Base-by-base conservation (phyloP, 2,797 vertebrate species). In the Heliangelus exortis region DNA sequence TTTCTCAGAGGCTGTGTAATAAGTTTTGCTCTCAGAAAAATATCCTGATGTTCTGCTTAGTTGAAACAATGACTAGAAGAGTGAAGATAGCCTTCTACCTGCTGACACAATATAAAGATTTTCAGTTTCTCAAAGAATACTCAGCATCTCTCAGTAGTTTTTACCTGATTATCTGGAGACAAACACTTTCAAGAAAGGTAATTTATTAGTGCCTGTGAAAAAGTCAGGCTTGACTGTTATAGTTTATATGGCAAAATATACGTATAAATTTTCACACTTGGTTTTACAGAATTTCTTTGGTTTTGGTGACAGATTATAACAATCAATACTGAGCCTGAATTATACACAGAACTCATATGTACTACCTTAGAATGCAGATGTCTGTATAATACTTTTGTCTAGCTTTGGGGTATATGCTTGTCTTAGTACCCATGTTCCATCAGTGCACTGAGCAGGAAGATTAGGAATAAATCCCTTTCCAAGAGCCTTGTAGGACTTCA, bases 61-160 rank as follows among this genome's bases (percentile, higher is more conserved):
- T 92, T 82, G 55, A 92, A 93, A 95, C 22, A 72, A 88, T 54
- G 18, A 18, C 47, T 84, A 90, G 92, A 94, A 77, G 55, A 79
- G 43, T 34, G 63, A 92, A 87, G 47, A 90, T 29, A 6, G 1
- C 50, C 78, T 80, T 84, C 8, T 12, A 61, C 33, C 3, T 59
- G 58, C 12, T 39, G 29, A 57, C 25, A 82, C 22, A 88, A 39
- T 12, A 53, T 14, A 4, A 28, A 17, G 16, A 80, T 54, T 78
- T 84, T 67, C 36, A 36, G 13, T 81, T 93, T 73, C 62, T 69
- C 26, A 55, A 31, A 68, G 54, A 67, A 67, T 28, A 31, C 7
- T 74, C 8, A 76, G 13, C 12, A 50, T 36, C 4, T 69, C 48
- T 53, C 41, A 26, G 3, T 31, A 5, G 0, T 41, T 76, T 85